Conservation (phyloP, 1,140 invertebrate species). For the Matsumurasca onukii region DNA sequence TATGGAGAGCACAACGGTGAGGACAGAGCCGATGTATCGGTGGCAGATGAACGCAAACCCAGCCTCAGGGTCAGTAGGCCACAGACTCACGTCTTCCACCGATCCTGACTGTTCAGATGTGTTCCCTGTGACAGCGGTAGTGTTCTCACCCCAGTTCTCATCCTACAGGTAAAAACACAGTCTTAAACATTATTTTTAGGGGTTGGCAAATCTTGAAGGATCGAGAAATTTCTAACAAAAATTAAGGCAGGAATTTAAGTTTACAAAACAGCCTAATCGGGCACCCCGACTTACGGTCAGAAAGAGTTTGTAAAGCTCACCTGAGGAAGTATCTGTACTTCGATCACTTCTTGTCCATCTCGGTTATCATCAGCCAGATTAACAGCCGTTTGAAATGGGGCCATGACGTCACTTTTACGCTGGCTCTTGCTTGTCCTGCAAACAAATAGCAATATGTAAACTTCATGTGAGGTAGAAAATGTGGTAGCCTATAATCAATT, state of each 20-base stretch:
- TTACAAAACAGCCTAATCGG: no score
- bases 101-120: conserved; percentile 94
- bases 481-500: background rate
- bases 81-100: conserved; percentile 80
- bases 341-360: conserved; percentile 79
- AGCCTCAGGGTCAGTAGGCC: conserved; percentile 71
- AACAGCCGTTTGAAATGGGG: conserved; percentile 77
- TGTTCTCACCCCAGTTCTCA: conserved; percentile 98
- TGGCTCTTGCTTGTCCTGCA: conserved; percentile 49
- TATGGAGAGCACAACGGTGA: conserved; percentile 74
- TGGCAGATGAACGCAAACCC: conserved; percentile 73
- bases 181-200: conserved; percentile 12
- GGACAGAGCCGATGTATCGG: conserved; percentile 73
- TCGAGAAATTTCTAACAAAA: background rate
- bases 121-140: conserved; percentile 94
- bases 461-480: background rate
- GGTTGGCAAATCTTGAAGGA: background rate
- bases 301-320: conserved; percentile 32
- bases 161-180: conserved; percentile 60
- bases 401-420: conserved; percentile 59
- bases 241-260: background rate
- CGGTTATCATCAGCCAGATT: conserved; percentile 68
- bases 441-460: conserved; percentile 34
- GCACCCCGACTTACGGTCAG: no score
- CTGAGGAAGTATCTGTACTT: conserved; percentile 88